phyloP scores from a whole-genome alignment of 2,888 invertebrate species.

The Tholera decimalis region DNA sequence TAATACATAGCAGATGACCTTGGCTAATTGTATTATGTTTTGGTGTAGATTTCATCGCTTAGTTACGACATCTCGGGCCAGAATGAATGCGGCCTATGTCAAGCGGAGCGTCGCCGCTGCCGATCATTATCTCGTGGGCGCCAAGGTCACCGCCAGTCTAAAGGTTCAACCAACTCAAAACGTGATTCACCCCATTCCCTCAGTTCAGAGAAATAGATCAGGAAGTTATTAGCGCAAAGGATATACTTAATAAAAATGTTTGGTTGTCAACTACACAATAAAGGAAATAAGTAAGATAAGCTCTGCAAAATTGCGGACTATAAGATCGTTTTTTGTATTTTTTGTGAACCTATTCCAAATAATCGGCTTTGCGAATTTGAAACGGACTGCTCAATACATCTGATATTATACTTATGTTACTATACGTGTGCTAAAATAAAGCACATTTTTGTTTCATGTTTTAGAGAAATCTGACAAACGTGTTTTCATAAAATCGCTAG shows the following conservation, averaged over 20 bases:
- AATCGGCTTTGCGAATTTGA: slow-evolving; percentile 1
- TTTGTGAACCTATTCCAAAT: not conserved
- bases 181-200: slow-evolving; percentile 55
- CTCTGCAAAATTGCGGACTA: not conserved
- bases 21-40: slow-evolving; percentile 40
- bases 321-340: not conserved
- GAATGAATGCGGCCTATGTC: slow-evolving; percentile 57
- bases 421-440: not conserved
- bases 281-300: not conserved
- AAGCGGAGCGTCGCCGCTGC: slow-evolving; percentile 60
- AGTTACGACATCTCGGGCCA: slow-evolving; percentile 41
- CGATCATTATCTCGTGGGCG: slow-evolving; percentile 68
- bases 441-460: slow-evolving; percentile 8
- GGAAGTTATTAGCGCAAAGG: slow-evolving; percentile 37
- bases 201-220: slow-evolving; percentile 29
- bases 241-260: not conserved
- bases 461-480: not conserved
- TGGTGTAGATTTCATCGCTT: slow-evolving; percentile 48
- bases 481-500: not conserved
- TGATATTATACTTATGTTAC: slow-evolving; percentile 1
- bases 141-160: slow-evolving; percentile 69
- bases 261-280: not conserved
- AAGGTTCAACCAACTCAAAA: slow-evolving; percentile 53
- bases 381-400: not conserved
- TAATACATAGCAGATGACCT: slow-evolving; percentile 43